Conservation (phyloP, 92 coral and sea anemone genomes). For the Pocillopora grandis region DNA sequence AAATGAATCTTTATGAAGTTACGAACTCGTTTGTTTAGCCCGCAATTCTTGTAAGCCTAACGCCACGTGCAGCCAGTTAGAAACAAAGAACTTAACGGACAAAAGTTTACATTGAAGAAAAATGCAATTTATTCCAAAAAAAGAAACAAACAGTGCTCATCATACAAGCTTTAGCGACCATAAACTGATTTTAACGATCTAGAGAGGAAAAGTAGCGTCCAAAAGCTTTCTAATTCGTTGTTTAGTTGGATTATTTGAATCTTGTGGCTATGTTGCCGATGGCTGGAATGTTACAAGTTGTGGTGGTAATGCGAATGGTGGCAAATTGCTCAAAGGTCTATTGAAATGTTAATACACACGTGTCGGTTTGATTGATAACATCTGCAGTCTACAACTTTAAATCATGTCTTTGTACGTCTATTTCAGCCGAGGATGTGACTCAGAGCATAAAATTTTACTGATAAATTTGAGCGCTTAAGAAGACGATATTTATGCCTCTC, state of each 20-base stretch:
- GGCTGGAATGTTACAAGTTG: background rate
- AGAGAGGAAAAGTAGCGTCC: background rate
- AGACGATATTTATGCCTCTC: background rate
- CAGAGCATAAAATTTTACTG: constrained; percentile 2
- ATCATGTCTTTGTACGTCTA: constrained; percentile 32
- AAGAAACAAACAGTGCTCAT: constrained; percentile 25
- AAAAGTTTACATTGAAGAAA: constrained; percentile 29
- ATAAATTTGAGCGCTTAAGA: background rate
- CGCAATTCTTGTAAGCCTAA: background rate
- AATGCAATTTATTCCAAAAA: constrained; percentile 14
- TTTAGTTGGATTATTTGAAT: background rate
- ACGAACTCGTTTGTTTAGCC: constrained; percentile 18
- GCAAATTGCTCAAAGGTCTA: constrained; percentile 17
- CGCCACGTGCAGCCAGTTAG: constrained; percentile 38
- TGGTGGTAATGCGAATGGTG: constrained; percentile 6
- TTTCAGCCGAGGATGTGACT: background rate
- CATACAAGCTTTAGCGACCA: background rate
- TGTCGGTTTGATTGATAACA: constrained; percentile 45
- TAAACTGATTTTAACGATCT: background rate
- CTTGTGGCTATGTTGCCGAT: background rate
- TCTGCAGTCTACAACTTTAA: constrained; percentile 23
- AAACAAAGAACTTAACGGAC: constrained; percentile 25
- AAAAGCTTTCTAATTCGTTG: background rate
- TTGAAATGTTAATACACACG: constrained; percentile 73
- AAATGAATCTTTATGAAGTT: constrained; percentile 10